A percentile compares a stretch with the other conserved stretches of the same genome.
Conservation (phyloP, 2,888 invertebrate genomes). For the Ectropis crepuscularia region DNA sequence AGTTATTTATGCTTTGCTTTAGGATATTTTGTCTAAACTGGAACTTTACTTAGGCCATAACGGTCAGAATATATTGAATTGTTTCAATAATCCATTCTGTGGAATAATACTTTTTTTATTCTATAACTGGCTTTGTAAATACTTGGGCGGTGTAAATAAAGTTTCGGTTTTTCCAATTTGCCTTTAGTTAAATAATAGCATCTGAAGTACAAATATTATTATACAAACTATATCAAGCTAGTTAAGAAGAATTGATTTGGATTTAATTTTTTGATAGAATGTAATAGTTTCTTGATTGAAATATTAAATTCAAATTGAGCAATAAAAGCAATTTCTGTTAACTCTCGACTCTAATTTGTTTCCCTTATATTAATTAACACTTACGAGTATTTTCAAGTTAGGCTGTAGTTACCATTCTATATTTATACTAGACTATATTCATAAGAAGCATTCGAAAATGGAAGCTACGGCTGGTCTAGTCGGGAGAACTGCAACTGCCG, state of each 20-base stretch:
- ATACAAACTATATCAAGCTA: neutral
- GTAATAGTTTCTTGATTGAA: conserved; percentile 5
- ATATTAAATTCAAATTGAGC: conserved; percentile 16
- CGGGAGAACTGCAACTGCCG: too few relatives aligned
- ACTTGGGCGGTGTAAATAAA: conserved; percentile 5
- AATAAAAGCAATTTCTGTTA: conserved; percentile 16
- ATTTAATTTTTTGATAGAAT: conserved; percentile 9
- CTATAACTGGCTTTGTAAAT: neutral
- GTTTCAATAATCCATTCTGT: neutral
- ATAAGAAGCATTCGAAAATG: too few relatives aligned
- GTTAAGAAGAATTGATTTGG: conserved; percentile 1
- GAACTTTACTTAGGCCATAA: conserved; percentile 6
- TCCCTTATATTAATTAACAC: too few relatives aligned
- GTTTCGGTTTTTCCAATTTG: conserved; percentile 46
- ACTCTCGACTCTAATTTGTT: neutral
- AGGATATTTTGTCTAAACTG: conserved; percentile 46
- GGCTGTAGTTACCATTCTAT: too few relatives aligned
- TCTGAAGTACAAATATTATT: conserved; percentile 62
- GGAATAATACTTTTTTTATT: neutral
- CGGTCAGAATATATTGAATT: neutral
- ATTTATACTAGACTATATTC: too few relatives aligned
- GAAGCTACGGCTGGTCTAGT: too few relatives aligned
- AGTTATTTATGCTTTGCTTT: conserved; percentile 32
- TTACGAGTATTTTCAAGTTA: too few relatives aligned
- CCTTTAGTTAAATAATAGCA: conserved; percentile 55